Base-by-base conservation (phyloP, 2,113 vertebrate species). In the Smithornis capensis region DNA sequence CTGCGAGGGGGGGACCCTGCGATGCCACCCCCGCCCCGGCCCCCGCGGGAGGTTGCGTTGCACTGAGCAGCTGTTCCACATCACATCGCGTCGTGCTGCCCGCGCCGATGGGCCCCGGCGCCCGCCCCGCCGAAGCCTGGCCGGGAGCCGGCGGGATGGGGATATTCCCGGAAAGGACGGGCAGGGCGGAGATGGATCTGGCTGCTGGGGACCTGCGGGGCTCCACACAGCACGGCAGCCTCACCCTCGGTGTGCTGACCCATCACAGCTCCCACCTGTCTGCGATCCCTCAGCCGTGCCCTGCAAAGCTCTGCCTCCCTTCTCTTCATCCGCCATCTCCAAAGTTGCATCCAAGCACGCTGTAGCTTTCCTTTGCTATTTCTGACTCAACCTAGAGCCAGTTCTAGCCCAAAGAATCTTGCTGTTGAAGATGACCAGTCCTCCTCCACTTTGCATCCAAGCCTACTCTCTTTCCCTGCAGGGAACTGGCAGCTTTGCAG, bases 61-160 rank as follows among this genome's bases (percentile, higher is more conserved):
- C 86, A 64, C 23, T 0, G 47, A 97, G 92, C 96, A 97, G 93
- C 82, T 97, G 97, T 79, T 97, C 94, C 95, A 42, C 85, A 49
- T 96, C 96, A 89, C 85, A 29, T 86, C 33, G 68, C 2, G 40
- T 16, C 3, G 29, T 1, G 21, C 76, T 2, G 65, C 65, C 73
- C 4, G 16, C 3, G 12, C 50, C 80, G 83, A 85, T 7, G 64
- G 87, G 87, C 50, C 2, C 4, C 12, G 12, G 86, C 50, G 29
- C 57, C 25, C 1, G 12, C 76, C 12, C 40, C 14, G 29, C 83
- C 22, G 7, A 6, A 2, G 0, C 19, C 6, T 25, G 3, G 14
- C 77, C 8, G 5, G 77, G 64, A 87, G 35, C 24, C 14, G 19
- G 49, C 9, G 0, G 63, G 33, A 3, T 0, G 12, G 35, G 71